phyloP scores from a whole-genome alignment of 2,113 vertebrate species.

The Mellivora capensis region DNA sequence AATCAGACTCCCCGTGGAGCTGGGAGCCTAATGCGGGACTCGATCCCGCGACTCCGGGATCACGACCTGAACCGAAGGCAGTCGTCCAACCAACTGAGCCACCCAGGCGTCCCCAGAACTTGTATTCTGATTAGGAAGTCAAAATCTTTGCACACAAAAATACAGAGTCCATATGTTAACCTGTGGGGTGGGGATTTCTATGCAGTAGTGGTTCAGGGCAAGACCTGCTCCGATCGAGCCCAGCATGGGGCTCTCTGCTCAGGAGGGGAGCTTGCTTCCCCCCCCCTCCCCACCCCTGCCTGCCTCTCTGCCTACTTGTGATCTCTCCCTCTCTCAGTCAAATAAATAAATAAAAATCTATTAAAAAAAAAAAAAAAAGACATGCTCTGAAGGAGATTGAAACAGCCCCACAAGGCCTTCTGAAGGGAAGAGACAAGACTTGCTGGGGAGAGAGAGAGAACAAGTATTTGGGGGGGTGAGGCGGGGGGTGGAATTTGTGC shows the following conservation, averaged over 20 bases:
- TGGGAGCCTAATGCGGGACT: too few relatives aligned
- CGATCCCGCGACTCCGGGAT: too few relatives aligned
- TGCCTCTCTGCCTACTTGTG: too few relatives aligned
- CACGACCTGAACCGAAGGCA: too few relatives aligned
- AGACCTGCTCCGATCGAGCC: not conserved
- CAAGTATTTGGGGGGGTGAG: accelerated
- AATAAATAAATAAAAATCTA: too few relatives aligned
- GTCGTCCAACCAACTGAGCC: too few relatives aligned
- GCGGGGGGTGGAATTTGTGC: not conserved
- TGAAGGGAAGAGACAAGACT: not conserved
- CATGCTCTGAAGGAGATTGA: not conserved
- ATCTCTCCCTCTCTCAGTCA: too few relatives aligned
- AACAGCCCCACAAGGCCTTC: not conserved
- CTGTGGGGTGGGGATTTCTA: not conserved
- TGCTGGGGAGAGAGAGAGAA: not conserved
- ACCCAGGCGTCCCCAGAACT: too few relatives aligned
- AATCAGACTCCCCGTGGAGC: too few relatives aligned
- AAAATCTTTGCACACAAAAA: not conserved
- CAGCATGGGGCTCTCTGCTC: too few relatives aligned
- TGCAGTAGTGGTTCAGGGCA: not conserved
- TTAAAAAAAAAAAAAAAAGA: not conserved
- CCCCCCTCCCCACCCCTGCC: too few relatives aligned
- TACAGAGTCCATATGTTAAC: not conserved
- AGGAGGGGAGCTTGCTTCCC: too few relatives aligned
- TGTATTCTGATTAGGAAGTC: not conserved